These are phyloP conservation scores for Montipora foliosa DNA, from an alignment of 64 coral and sea anemone genomes.

Conservation along the genomic window DNA sequence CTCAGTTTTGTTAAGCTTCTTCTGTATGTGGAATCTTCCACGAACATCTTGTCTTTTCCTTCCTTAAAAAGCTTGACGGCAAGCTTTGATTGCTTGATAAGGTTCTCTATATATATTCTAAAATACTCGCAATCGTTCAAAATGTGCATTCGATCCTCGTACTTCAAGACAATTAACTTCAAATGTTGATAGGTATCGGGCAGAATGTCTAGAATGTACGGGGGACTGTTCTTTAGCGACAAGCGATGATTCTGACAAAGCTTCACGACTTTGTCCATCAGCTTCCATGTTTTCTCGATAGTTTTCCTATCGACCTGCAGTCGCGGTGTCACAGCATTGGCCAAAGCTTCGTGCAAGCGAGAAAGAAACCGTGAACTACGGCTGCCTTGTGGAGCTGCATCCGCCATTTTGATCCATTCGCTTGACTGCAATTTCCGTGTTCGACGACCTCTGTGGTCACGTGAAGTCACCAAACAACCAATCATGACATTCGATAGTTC, in stretches of 20 bases:
- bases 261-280: constrained; percentile 99
- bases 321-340: constrained; percentile 81
- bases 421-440: constrained; percentile 77
- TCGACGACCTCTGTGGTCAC: constrained; percentile 52
- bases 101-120: constrained; percentile 97
- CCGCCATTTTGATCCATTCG: constrained; percentile 88
- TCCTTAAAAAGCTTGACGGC: constrained; percentile 99
- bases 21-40: constrained; percentile 81
- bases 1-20: constrained; percentile 96
- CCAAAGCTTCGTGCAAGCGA: constrained; percentile 79
- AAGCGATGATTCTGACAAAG: constrained; percentile 96
- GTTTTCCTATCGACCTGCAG: constrained; percentile 97
- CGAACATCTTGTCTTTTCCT: constrained; percentile 98
- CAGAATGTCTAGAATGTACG: constrained; percentile 98
- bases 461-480: constrained; percentile 44
- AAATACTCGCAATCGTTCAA: constrained; percentile 98
- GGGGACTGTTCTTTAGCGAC: constrained; percentile 97
- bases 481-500: constrained; percentile 34
- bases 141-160: constrained; percentile 97
- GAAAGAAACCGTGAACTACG: constrained; percentile 62
- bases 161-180: constrained; percentile 92
- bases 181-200: constrained; percentile 99
- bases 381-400: constrained; percentile 34
- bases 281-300: constrained; percentile 99
- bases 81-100: constrained; percentile 98